A percentile compares a stretch with the other conserved stretches of the same genome.
phyloP scores from a whole-genome alignment of 1,140 invertebrate species.

The Meteorus sp. region DNA sequence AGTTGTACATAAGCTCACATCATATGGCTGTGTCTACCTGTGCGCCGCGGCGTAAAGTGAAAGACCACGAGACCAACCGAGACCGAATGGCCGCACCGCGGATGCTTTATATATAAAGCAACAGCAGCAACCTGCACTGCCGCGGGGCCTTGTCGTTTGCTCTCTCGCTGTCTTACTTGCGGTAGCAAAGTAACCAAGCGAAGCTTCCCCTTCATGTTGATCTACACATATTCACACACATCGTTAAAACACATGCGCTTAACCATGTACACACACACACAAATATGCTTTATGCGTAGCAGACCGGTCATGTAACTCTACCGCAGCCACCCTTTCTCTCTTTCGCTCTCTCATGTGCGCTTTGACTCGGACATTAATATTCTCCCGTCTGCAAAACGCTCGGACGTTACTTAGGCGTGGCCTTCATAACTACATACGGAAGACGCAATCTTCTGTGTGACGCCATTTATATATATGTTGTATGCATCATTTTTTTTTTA shows the following conservation, averaged over 20 bases:
- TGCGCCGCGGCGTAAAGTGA: not conserved
- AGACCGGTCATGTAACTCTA: not conserved
- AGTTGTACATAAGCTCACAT: too few relatives aligned
- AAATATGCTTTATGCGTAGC: too few relatives aligned
- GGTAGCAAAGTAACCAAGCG: not conserved
- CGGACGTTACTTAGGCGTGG: slow-evolving; percentile 20
- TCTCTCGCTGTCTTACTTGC: slow-evolving; percentile 9
- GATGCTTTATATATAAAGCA: not conserved
- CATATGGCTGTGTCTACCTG: too few relatives aligned
- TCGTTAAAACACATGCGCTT: not conserved
- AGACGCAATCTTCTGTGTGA: too few relatives aligned
- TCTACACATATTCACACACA: too few relatives aligned
- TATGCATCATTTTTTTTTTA: slow-evolving; percentile 2
- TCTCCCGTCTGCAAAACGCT: slow-evolving; percentile 24
- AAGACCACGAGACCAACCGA: not conserved
- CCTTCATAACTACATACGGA: slow-evolving; percentile 7
- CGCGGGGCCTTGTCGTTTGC: slow-evolving; percentile 16
- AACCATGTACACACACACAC: not conserved
- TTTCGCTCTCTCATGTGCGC: not conserved
- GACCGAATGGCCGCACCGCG: not conserved
- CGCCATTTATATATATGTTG: slow-evolving; percentile 6
- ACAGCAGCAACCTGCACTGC: slow-evolving; percentile 2
- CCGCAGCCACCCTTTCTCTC: slow-evolving; percentile 4
- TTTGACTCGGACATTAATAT: slow-evolving; percentile 22
- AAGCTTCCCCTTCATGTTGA: not conserved